Percentiles rank a stretch among this genome's conserved stretches.
Conservation (phyloP, 2,797 vertebrate genomes). For the Xiphophorus birchmanni region DNA sequence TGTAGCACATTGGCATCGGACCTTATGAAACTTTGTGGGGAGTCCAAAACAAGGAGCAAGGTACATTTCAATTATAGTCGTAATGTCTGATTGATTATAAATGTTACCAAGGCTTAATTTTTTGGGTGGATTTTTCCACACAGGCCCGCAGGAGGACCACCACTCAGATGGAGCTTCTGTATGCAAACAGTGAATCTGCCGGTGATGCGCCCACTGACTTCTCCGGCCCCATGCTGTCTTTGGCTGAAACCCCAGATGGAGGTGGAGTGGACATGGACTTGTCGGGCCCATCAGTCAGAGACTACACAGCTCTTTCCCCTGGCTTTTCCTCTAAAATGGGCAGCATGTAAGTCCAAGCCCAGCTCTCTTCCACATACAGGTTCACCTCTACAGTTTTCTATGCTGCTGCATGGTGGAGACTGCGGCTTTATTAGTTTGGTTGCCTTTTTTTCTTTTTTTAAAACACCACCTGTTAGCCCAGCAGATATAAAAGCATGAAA, state of each 20-base stretch:
- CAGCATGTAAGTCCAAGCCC: conserved; percentile 94
- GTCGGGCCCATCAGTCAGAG: conserved; percentile 86
- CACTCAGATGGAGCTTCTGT: conserved; percentile 96
- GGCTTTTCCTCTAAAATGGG: conserved; percentile 94
- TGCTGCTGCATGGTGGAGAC: conserved; percentile 57
- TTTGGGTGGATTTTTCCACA: accelerated
- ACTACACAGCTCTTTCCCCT: conserved; percentile 83
- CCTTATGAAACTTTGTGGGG: conserved; percentile 94
- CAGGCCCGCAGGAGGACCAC: conserved; percentile 95
- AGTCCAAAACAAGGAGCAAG: conserved; percentile 93
- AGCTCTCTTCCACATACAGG: conserved; percentile 46
- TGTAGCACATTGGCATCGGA: conserved; percentile 89
- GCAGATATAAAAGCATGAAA: conserved; percentile 28
- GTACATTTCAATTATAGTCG: conserved; percentile 59
- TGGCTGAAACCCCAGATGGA: conserved; percentile 84
- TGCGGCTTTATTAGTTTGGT: conserved; percentile 33
- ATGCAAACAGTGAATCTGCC: conserved; percentile 89
- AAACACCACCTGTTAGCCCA: conserved; percentile 6
- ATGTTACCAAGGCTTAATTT: background rate
- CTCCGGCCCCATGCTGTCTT: conserved; percentile 76
- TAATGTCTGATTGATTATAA: background rate
- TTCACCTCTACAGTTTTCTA: conserved; percentile 19
- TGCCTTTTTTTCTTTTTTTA: conserved; percentile 26
- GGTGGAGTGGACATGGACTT: conserved; percentile 79
- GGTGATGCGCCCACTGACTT: conserved; percentile 82